Conservation (phyloP, 2,888 invertebrate genomes). For the Megastigmus dorsalis region DNA sequence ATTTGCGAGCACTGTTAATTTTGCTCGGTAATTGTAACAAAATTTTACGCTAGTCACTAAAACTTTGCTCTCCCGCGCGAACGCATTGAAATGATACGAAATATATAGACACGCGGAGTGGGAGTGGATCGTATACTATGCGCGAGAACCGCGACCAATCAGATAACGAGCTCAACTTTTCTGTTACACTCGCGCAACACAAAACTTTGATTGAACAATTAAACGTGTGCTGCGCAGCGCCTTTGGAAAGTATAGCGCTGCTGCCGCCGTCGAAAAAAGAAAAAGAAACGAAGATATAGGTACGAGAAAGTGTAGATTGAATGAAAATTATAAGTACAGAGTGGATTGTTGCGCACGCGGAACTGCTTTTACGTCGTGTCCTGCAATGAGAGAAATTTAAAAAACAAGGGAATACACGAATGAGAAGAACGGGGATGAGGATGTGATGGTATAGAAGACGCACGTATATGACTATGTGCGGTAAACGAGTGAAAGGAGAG, state of each 20-base stretch:
- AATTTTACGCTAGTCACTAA: constrained; percentile 6
- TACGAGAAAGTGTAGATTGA: no score
- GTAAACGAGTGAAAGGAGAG: no score
- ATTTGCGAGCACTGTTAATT: constrained; percentile 17
- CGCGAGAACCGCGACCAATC: constrained; percentile 24
- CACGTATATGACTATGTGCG: no score
- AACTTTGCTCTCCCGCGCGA: not conserved
- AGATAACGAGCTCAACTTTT: constrained; percentile 30
- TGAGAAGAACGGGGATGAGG: no score
- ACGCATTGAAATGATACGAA: constrained; percentile 24
- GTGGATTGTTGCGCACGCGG: no score
- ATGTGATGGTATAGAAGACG: no score
- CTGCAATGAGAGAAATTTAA: no score
- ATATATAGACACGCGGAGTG: constrained; percentile 23
- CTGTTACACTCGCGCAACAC: not conserved
- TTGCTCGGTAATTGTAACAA: constrained; percentile 10
- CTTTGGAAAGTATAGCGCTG: no score
- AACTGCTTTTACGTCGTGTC: no score
- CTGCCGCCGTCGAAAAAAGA: not conserved
- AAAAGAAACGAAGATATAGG: not conserved
- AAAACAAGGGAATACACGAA: no score
- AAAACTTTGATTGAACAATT: constrained; percentile 48
- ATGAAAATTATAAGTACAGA: no score
- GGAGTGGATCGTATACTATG: no score
- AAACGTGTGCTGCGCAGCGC: not conserved